Conservation (phyloP, 1,140 invertebrate genomes). For the Nasonia giraulti region DNA sequence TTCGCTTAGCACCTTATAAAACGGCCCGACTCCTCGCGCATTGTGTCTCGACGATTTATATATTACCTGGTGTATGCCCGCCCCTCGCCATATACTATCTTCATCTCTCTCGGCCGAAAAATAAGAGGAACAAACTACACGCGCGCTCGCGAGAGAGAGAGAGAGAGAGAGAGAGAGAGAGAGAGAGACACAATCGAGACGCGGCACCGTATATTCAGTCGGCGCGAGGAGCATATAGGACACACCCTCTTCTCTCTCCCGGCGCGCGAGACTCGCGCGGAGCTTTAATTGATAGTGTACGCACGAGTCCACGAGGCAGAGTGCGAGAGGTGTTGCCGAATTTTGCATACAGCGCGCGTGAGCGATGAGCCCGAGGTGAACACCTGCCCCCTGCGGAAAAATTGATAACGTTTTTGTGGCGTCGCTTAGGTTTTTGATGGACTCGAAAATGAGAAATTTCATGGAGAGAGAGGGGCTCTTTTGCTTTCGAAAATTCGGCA, state of each 20-base stretch:
- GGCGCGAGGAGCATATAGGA: slow-evolving; percentile 1
- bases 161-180: too few species aligned
- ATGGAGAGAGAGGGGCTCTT: background rate
- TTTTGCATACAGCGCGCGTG: slow-evolving; percentile 3
- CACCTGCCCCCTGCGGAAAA: background rate
- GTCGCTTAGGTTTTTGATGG: too few species aligned
- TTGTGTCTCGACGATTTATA: slow-evolving; percentile 28
- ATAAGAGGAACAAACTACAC: slow-evolving; percentile 4
- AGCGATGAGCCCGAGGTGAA: background rate
- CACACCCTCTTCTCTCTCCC: slow-evolving; percentile 13
- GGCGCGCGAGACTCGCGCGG: background rate
- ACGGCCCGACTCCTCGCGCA: background rate
- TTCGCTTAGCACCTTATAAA: slow-evolving; percentile 32
- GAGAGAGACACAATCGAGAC: slow-evolving; percentile 28
- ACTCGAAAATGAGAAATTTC: too few species aligned
- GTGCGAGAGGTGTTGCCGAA: slow-evolving; percentile 26
- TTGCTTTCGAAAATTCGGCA: background rate
- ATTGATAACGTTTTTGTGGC: background rate
- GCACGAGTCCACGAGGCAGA: background rate
- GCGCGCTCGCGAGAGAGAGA: background rate
- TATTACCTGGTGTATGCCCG: background rate
- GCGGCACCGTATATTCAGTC: slow-evolving; percentile 30
- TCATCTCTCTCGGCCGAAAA: slow-evolving; percentile 15
- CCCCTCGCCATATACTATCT: background rate
- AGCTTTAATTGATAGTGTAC: slow-evolving; percentile 9